Evolutionary conservation across 2,113 vertebrate genomes (phyloP), one percentile per base, ranked within the genome.

Genomic region (Prolemur simus): DNA sequence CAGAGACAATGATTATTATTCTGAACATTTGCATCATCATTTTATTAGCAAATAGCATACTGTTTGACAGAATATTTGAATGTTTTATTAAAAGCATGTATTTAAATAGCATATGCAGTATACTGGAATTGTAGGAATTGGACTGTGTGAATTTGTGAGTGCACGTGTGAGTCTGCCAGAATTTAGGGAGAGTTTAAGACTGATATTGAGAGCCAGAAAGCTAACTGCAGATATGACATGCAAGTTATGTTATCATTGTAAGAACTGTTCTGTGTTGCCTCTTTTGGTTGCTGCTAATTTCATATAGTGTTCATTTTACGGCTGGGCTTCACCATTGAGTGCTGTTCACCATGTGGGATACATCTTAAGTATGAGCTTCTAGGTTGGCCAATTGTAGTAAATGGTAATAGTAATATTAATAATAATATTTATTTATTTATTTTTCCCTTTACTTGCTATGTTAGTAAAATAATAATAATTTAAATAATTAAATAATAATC

Each of bases 231-330:
- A 10, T n/a, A 4, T 15, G 17, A 82, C 15, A 1, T 21, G 14
- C 4, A 2, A 52, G 20, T 25, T 66, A 3, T 52, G 6, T 21
- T 80, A 4, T 34, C 37, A 6, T 34, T 21, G 6, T 60, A 54
- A 84, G 12, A 20, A 7, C 5, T 27, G 0, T 17, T 32, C 56
- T 85, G 0, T 2, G 13, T 32, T 34, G 14, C 29, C 66, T 49
- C 3, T 81, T 58, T 86, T 60, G n/a, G n/a, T 74, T 4, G 11
- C 39, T 49, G 74, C 27, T 89, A 3, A 56, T 76, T 88, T 63
- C 15, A 27, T 9, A 1, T 8, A 7, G 14, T 3, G 2, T n/a
- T 52, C 15, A 13, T 63, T 25, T 21, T 5, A 15, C 0, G 25
- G 6, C 27, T 54, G 8, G 20, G 13, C 29, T 39, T 6, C 11